These are phyloP conservation scores for Muricea muricata DNA, from an alignment of 92 coral and sea anemone species.

Conservation along the genomic window DNA sequence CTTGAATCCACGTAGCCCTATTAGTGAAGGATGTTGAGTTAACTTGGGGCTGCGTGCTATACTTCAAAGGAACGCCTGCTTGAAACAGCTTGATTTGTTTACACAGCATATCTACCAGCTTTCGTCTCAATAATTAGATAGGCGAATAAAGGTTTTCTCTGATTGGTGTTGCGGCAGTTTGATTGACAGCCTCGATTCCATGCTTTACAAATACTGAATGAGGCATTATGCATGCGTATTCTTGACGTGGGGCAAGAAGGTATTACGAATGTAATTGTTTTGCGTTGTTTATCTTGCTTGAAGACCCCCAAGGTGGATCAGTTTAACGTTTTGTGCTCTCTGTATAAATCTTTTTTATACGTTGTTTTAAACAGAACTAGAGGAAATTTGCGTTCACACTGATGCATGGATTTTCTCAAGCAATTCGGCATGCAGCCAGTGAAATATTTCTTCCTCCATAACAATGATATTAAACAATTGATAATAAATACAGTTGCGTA, in stretches of 20 bases:
- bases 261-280: not conserved
- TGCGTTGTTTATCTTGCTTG: not conserved
- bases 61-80: not conserved
- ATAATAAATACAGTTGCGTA: not conserved
- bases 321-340: not conserved
- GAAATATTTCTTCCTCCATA: not conserved
- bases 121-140: not conserved
- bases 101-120: not conserved
- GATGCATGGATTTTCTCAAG: not conserved
- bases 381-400: not conserved
- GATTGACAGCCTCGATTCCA: slow-evolving; percentile 31
- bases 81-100: not conserved
- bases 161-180: not conserved
- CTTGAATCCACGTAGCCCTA: not conserved
- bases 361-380: not conserved
- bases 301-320: not conserved
- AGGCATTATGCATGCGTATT: not conserved
- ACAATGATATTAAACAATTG: not conserved
- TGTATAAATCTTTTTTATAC: not conserved
- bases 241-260: not conserved
- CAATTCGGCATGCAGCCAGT: not conserved
- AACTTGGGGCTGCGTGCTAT: not conserved
- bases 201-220: not conserved
- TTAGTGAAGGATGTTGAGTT: not conserved
- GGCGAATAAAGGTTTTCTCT: not conserved